Conservation (phyloP, 2,888 invertebrate species). For the Globia sparganii region DNA sequence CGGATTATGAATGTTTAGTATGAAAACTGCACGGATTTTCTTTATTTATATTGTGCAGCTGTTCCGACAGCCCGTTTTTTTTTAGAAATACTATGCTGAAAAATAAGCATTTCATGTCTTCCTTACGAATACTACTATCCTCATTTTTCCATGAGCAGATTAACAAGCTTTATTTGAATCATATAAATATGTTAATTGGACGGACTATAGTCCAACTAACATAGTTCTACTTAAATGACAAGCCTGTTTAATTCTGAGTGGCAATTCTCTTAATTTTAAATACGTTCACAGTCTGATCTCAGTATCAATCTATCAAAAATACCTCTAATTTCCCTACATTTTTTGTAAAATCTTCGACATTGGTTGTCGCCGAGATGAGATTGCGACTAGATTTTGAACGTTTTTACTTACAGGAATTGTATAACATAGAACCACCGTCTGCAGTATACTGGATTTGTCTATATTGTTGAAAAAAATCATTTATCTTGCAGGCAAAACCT, state of each 20-base stretch:
- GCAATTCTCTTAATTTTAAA: too few relatives aligned
- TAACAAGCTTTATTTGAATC: not conserved
- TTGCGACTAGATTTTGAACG: too few relatives aligned
- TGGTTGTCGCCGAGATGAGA: too few relatives aligned
- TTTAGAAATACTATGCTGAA: not conserved
- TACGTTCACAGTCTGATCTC: too few relatives aligned
- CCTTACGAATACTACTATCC: not conserved
- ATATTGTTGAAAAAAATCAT: not conserved
- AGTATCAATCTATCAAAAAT: too few relatives aligned
- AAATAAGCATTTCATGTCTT: not conserved
- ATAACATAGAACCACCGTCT: not conserved
- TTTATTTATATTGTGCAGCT: not conserved
- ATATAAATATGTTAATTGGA: not conserved
- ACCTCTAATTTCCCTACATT: too few relatives aligned
- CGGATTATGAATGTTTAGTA: not conserved
- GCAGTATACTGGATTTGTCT: too few relatives aligned
- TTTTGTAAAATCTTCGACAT: too few relatives aligned
- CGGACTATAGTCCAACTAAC: not conserved
- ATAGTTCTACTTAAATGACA: not conserved
- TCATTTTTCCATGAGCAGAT: not conserved
- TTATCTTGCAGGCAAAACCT: not conserved
- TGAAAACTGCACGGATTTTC: not conserved
- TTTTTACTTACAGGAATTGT: too few relatives aligned
- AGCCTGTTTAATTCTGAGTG: not conserved
- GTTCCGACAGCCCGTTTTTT: not conserved